phyloP scores from a whole-genome alignment of 2,888 invertebrate genomes.

The Merodon equestris region DNA sequence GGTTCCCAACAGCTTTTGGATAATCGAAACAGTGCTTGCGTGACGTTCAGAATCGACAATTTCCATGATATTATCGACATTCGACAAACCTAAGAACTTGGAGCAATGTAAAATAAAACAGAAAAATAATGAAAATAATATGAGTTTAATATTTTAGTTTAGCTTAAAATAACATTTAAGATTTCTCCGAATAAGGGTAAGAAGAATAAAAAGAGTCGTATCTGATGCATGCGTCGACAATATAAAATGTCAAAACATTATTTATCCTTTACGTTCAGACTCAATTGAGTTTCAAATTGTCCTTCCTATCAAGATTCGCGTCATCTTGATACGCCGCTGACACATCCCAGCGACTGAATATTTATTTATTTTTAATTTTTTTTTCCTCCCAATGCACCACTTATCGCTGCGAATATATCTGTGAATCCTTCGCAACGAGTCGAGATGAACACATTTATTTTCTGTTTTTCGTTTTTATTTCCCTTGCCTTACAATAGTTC shows the following conservation, averaged over 20 bases:
- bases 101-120: no score
- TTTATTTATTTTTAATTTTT: conserved; percentile 66
- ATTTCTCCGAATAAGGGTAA: no score
- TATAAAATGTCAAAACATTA: conserved; percentile 67
- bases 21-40: no score
- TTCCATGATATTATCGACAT: no score
- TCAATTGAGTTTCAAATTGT: conserved; percentile 78
- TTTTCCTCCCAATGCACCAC: conserved; percentile 53
- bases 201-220: background rate
- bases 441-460: background rate
- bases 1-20: no score
- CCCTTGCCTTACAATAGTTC: conserved; percentile 29
- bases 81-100: no score
- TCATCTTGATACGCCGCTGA: conserved; percentile 73
- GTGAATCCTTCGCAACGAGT: conserved; percentile 19
- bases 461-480: conserved; percentile 21
- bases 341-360: conserved; percentile 60
- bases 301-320: conserved; percentile 75
- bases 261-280: conserved; percentile 70
- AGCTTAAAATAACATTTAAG: no score
- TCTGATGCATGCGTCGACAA: conserved; percentile 54
- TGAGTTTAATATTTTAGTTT: no score
- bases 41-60: no score
- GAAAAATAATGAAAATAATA: no score
- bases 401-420: conserved; percentile 55